Evolutionary conservation across 1,140 invertebrate genomes (phyloP).

Genomic region (Gryon sp.): DNA sequence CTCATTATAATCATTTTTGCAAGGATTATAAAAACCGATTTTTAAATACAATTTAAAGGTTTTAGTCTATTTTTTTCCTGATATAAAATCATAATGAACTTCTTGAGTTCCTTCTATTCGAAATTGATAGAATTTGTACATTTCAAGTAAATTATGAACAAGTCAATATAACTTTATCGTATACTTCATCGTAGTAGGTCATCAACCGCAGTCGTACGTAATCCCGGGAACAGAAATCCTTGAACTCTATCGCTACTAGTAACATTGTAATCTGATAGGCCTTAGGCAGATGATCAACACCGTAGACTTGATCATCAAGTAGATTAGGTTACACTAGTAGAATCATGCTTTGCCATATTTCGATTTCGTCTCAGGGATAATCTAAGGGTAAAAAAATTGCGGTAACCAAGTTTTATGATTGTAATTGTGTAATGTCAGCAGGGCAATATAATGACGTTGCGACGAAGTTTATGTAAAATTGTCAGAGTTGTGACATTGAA

Average conservation of each 20-base stretch:
- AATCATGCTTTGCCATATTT: constrained; percentile 24
- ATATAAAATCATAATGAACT: no score
- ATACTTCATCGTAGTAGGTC: not conserved
- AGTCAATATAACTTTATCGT: no score
- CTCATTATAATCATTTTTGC: no score
- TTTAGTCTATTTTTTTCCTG: no score
- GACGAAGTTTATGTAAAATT: constrained; percentile 35
- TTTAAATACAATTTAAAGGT: no score
- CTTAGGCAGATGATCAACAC: constrained; percentile 45
- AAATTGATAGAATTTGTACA: no score
- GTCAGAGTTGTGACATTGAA: constrained; percentile 37
- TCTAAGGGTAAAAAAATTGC: constrained; percentile 26
- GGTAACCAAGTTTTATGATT: no score
- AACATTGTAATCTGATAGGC: constrained; percentile 35
- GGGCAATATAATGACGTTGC: constrained; percentile 8
- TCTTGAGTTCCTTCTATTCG: no score
- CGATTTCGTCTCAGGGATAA: constrained; percentile 34
- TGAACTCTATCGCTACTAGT: constrained; percentile 16
- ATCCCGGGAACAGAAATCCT: constrained; percentile 29
- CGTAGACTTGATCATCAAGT: constrained; percentile 37
- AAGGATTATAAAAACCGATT: no score
- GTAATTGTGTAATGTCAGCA: constrained; percentile 12
- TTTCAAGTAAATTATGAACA: no score
- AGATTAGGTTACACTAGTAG: constrained; percentile 45
- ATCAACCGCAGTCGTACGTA: constrained; percentile 10